Percentiles rank a stretch among this genome's conserved stretches.
Conservation (phyloP, 2,888 invertebrate species). For the Heliconius ismenius region DNA sequence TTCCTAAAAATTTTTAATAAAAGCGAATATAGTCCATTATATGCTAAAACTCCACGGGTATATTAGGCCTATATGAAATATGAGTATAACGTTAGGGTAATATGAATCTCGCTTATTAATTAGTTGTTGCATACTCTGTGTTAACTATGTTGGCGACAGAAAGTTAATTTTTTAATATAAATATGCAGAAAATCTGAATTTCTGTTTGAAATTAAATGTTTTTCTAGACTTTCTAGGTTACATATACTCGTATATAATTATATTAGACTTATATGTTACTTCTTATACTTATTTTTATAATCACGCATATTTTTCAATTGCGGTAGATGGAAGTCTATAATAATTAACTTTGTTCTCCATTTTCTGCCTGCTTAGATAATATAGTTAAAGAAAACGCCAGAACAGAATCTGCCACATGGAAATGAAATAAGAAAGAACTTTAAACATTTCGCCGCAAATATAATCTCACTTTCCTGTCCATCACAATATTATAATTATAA, state of each 20-base stretch:
- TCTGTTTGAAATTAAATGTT: not conserved
- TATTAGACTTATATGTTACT: too few relatives aligned
- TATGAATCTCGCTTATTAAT: slow-evolving; percentile 2
- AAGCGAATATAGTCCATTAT: not conserved
- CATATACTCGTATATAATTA: too few relatives aligned
- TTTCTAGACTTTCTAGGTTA: not conserved
- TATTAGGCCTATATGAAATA: slow-evolving; percentile 10
- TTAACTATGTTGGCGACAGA: not conserved
- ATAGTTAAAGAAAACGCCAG: too few relatives aligned
- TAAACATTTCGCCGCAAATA: not conserved
- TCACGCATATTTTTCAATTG: too few relatives aligned
- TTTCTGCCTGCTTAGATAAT: too few relatives aligned
- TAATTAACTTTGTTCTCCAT: too few relatives aligned
- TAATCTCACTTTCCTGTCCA: not conserved
- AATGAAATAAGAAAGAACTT: too few relatives aligned
- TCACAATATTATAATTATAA: not conserved
- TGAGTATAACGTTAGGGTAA: not conserved
- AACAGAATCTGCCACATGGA: too few relatives aligned
- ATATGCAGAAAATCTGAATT: not conserved
- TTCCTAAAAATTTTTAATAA: not conserved
- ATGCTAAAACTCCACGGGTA: not conserved
- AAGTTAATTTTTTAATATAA: not conserved
- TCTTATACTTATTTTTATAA: too few relatives aligned
- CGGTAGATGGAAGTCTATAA: too few relatives aligned
- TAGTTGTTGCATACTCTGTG: not conserved